A percentile compares a stretch with the other conserved stretches of the same genome.
Evolutionary conservation across 1,140 invertebrate genomes (phyloP).

Genomic region (Vanessa atalanta): DNA sequence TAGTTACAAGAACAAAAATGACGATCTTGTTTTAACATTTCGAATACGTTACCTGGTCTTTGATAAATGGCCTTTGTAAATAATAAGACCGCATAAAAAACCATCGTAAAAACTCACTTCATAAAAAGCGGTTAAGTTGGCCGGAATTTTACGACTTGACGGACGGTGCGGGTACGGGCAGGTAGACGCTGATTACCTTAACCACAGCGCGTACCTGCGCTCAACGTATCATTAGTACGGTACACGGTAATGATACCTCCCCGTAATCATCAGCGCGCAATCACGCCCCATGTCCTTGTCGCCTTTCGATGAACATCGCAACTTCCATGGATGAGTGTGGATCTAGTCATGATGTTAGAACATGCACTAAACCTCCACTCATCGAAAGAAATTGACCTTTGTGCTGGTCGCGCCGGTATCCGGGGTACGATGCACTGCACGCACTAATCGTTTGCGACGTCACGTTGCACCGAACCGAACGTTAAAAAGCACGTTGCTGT

Average conservation of each 20-base stretch:
- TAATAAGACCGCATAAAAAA: slow-evolving; percentile 45
- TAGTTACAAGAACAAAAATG: slow-evolving; percentile 5
- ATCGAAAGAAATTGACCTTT: slow-evolving; percentile 80
- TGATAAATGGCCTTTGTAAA: slow-evolving; percentile 45
- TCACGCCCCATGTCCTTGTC: slow-evolving; percentile 43
- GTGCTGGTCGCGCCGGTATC: slow-evolving; percentile 47
- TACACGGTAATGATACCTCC: slow-evolving; percentile 63
- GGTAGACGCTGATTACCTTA: slow-evolving; percentile 62
- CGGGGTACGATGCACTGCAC: slow-evolving; percentile 67
- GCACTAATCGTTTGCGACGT: slow-evolving; percentile 72
- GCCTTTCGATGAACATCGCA: slow-evolving; percentile 66
- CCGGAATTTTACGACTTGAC: slow-evolving; percentile 64
- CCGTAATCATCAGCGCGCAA: slow-evolving; percentile 54
- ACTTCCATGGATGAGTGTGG: slow-evolving; percentile 82
- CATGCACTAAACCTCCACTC: slow-evolving; percentile 82
- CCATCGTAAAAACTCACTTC: slow-evolving; percentile 63
- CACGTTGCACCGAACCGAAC: slow-evolving; percentile 71
- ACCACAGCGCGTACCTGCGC: slow-evolving; percentile 62
- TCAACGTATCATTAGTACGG: slow-evolving; percentile 71
- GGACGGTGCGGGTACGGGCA: slow-evolving; percentile 50
- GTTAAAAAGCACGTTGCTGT: slow-evolving; percentile 73
- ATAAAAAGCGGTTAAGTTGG: slow-evolving; percentile 57
- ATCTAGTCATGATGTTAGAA: slow-evolving; percentile 81
- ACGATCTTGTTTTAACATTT: slow-evolving; percentile 29
- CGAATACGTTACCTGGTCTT: slow-evolving; percentile 40